These are phyloP conservation scores for Pelmatolapia mariae DNA, from an alignment of 2,113 vertebrate species.

Conservation along the genomic window DNA sequence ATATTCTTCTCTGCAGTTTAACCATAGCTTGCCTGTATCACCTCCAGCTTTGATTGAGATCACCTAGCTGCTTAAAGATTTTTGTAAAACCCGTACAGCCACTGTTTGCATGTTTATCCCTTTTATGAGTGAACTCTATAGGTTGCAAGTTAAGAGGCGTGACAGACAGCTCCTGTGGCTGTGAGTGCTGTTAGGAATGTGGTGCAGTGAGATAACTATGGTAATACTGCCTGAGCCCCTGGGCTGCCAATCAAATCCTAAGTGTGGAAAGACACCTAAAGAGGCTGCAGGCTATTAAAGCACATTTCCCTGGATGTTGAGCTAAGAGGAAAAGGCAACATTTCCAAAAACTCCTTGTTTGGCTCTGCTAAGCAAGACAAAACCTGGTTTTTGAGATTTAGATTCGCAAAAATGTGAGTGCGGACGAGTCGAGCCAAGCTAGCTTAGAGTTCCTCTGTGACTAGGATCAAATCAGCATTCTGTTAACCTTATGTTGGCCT, in stretches of 20 bases:
- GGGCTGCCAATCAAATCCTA: conserved; percentile 61
- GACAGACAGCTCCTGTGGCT: conserved; percentile 51
- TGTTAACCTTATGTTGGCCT: conserved; percentile 26
- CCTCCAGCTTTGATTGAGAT: not conserved
- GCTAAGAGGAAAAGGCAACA: conserved; percentile 16
- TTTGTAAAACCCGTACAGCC: not conserved
- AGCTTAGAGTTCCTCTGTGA: conserved; percentile 45
- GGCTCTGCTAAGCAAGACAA: conserved; percentile 51
- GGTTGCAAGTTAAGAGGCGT: conserved; percentile 38
- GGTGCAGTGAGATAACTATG: conserved; percentile 55
- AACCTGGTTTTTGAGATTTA: conserved; percentile 44
- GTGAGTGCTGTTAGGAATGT: conserved; percentile 49
- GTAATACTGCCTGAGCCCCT: conserved; percentile 44
- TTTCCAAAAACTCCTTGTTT: conserved; percentile 32
- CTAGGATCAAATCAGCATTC: conserved; percentile 10
- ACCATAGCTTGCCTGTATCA: not conserved
- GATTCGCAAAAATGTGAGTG: conserved; percentile 23
- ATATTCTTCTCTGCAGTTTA: not conserved
- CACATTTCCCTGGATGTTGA: conserved; percentile 33
- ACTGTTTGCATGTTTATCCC: conserved; percentile 30
- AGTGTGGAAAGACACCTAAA: conserved; percentile 47
- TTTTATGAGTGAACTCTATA: conserved; percentile 34
- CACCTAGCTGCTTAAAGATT: not conserved
- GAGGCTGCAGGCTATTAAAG: conserved; percentile 41
- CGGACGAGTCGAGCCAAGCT: conserved; percentile 19